Evolutionary conservation across 2,113 vertebrate species (phyloP), one percentile per base, ranked within the genome.

Genomic region (Cacatua alba): DNA sequence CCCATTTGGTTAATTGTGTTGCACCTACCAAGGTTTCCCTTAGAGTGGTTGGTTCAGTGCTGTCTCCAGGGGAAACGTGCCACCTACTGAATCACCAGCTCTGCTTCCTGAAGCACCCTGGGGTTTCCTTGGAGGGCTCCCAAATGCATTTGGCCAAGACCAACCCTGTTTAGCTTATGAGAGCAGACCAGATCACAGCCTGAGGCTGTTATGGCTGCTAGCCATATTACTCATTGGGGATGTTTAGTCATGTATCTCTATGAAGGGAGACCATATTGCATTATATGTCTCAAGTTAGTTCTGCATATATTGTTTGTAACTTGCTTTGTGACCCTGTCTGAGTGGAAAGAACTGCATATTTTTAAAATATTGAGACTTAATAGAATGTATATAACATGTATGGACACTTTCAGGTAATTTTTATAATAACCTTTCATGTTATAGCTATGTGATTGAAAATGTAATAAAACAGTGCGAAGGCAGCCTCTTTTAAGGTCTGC

Each of bases 161-260:
- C 90, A 95, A 31, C 84, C 93, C 92, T 97, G 86, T 76, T 94
- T 95, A 89, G 94, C 88, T 96, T 95, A 95, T 94, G 92, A 96
- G 92, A 95, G 91, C 92, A 97, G 65, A 97, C 51, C 91, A 97
- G 95, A 92, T 96, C 94, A 82, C 92, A 96, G 94, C 90, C 94
- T 91, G 91, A 95, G 97, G 96, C 95, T 97, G 96, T 96, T 95
- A 81, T 97, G 97, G 96, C 96, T 94, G 71, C 76, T 92, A 74
- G 97, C 95, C 97, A 96, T 71, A 97, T 98, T 97, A 98, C 92
- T 98, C 97, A 98, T n/a, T 97, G 97, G 97, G 93, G 90, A 97
- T 96, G 90, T 91, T 98, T 98, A 98, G 97, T 98, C 97, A 98
- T 97, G 93, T 96, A 94, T 94, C 96, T 97, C 94, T 94, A 51